Evolutionary conservation across 1,140 invertebrate species (phyloP).

Genomic region (Pararge aegeria): DNA sequence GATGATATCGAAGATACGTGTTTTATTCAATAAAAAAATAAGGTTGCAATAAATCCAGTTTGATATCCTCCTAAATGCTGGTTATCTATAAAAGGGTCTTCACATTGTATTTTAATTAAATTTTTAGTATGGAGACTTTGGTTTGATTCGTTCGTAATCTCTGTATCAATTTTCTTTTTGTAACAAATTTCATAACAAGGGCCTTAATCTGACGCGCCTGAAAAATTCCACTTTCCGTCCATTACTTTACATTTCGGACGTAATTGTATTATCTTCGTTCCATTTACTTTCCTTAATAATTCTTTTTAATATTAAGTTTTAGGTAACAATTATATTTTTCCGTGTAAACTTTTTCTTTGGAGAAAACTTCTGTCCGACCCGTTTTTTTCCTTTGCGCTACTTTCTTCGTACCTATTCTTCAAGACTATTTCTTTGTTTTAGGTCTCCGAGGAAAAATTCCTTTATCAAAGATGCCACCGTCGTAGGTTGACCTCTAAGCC

Average conservation of each 20-base stretch:
- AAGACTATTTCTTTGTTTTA: background rate
- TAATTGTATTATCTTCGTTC: slow-evolving; percentile 39
- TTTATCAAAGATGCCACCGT: background rate
- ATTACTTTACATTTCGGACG: slow-evolving; percentile 38
- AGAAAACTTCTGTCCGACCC: slow-evolving; percentile 2
- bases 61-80: background rate
- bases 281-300: slow-evolving; percentile 35
- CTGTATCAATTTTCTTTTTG: slow-evolving; percentile 25
- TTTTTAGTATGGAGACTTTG: slow-evolving; percentile 11
- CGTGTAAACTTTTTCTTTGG: slow-evolving; percentile 6
- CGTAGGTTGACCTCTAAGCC: background rate
- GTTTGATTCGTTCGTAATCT: slow-evolving; percentile 19
- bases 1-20: no score
- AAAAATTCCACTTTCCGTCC: slow-evolving; percentile 36
- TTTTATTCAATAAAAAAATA: no score
- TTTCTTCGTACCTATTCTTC: background rate
- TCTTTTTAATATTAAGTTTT: slow-evolving; percentile 29
- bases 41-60: no score
- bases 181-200: slow-evolving; percentile 32
- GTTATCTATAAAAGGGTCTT: background rate
- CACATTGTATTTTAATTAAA: slow-evolving; percentile 7
- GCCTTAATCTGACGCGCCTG: slow-evolving; percentile 29
- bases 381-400: background rate
- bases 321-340: slow-evolving; percentile 7
- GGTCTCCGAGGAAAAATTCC: background rate